Conservation (phyloP, 2,113 vertebrate genomes). For the Brachyistius frenatus region DNA sequence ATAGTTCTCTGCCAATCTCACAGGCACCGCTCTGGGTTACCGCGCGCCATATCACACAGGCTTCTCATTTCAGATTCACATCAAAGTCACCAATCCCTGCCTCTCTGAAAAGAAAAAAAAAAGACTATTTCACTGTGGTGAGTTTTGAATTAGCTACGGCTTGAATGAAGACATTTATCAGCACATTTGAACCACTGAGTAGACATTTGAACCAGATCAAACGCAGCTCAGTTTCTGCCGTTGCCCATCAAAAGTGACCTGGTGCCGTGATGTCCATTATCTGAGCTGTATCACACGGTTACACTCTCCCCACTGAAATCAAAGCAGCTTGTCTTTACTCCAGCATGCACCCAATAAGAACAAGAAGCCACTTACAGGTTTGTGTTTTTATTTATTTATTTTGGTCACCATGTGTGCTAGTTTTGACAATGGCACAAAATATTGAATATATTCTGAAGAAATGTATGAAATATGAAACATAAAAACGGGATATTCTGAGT, state of each 20-base stretch:
- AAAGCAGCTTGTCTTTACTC: conserved; percentile 24
- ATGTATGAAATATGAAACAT: too few relatives aligned
- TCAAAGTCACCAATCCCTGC: conserved; percentile 57
- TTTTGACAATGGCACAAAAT: too few relatives aligned
- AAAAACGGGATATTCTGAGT: too few relatives aligned
- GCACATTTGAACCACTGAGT: conserved; percentile 53
- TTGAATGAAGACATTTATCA: conserved; percentile 48
- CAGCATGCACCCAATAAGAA: neutral
- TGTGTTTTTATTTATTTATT: neutral
- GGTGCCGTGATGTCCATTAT: conserved; percentile 25
- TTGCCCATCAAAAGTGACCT: conserved; percentile 32
- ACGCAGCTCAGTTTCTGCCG: conserved; percentile 50
- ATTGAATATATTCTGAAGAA: too few relatives aligned
- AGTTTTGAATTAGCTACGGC: conserved; percentile 48
- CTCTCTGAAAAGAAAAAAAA: neutral
- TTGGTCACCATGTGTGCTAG: neutral
- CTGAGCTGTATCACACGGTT: conserved; percentile 27
- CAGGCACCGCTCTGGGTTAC: conserved; percentile 64
- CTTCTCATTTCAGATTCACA: conserved; percentile 65
- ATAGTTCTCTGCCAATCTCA: conserved; percentile 50
- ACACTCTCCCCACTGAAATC: conserved; percentile 20
- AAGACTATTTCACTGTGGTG: conserved; percentile 24
- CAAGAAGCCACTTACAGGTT: neutral
- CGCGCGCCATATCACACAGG: conserved; percentile 45
- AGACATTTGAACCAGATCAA: conserved; percentile 65